A percentile compares a stretch with the other conserved stretches of the same genome.
Evolutionary conservation across 1,140 invertebrate species (phyloP).

Genomic region (Papilio aristodemus): DNA sequence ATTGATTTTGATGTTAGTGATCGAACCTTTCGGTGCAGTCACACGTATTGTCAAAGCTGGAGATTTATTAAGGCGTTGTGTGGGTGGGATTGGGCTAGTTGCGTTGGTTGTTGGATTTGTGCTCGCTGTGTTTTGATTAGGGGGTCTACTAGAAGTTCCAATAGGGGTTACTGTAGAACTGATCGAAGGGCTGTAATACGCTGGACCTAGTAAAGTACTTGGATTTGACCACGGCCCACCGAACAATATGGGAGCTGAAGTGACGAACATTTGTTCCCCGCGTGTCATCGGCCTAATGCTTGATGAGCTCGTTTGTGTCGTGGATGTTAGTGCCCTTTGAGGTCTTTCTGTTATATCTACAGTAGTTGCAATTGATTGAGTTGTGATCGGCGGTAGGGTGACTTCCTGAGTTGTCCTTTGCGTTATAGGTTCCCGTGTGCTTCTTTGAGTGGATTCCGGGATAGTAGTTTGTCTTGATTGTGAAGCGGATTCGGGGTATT

Average conservation of each 20-base stretch:
- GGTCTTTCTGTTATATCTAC: background rate
- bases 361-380: slow-evolving; percentile 12
- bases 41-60: slow-evolving; percentile 58
- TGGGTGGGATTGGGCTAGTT: slow-evolving; percentile 7
- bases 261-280: background rate
- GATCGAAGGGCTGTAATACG: slow-evolving; percentile 21
- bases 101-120: slow-evolving; percentile 4
- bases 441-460: background rate
- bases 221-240: slow-evolving; percentile 23
- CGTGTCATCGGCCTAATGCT: background rate
- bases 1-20: slow-evolving; percentile 59
- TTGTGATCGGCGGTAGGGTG: background rate
- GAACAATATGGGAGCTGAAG: slow-evolving; percentile 12
- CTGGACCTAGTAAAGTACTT: slow-evolving; percentile 18
- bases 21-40: slow-evolving; percentile 52
- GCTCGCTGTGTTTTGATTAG: slow-evolving; percentile 1
- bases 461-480: slow-evolving; percentile 20
- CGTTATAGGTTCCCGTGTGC: background rate
- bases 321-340: slow-evolving; percentile 3
- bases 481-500: slow-evolving; percentile 27
- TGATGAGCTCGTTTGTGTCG: slow-evolving; percentile 29
- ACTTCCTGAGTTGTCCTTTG: slow-evolving; percentile 19
- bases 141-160: background rate
- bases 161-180: slow-evolving; percentile 18
- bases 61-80: slow-evolving; percentile 35